phyloP scores from a whole-genome alignment of 2,113 vertebrate species.

The Leucopsar rothschildi region DNA sequence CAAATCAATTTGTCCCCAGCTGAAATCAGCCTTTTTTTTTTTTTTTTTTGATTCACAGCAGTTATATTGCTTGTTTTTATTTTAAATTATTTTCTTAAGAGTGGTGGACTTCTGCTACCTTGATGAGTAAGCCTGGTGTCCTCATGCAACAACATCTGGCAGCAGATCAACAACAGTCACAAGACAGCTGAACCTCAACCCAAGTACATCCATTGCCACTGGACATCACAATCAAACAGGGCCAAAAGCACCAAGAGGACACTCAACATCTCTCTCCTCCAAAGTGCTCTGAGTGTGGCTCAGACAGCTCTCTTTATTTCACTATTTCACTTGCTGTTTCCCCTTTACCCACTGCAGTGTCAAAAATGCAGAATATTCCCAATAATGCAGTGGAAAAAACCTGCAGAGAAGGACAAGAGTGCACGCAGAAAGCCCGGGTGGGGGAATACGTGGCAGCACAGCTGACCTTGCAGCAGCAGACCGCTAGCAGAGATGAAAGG shows the following conservation, averaged over 20 bases:
- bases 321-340: neutral
- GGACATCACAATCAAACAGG: neutral
- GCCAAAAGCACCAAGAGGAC: neutral
- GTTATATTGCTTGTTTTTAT: neutral
- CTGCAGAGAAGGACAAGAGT: neutral
- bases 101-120: neutral
- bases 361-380: neutral
- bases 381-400: neutral
- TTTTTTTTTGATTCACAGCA: neutral
- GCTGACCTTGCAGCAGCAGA: neutral
- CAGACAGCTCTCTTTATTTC: neutral
- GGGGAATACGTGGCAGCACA: neutral
- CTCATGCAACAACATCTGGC: neutral
- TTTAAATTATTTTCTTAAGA: neutral
- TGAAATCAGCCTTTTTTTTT: neutral
- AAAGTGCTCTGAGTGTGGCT: fast-evolving
- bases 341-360: neutral
- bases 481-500: slow-evolving; percentile 35
- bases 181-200: neutral
- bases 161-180: neutral
- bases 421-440: neutral
- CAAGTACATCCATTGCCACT: neutral
- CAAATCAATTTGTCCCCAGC: neutral
- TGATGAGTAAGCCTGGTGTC: neutral
- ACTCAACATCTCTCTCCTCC: neutral